Evolutionary conservation across 2,113 vertebrate genomes (phyloP), one percentile per base, ranked within the genome.

Genomic region (Seriola quinqueradiata): DNA sequence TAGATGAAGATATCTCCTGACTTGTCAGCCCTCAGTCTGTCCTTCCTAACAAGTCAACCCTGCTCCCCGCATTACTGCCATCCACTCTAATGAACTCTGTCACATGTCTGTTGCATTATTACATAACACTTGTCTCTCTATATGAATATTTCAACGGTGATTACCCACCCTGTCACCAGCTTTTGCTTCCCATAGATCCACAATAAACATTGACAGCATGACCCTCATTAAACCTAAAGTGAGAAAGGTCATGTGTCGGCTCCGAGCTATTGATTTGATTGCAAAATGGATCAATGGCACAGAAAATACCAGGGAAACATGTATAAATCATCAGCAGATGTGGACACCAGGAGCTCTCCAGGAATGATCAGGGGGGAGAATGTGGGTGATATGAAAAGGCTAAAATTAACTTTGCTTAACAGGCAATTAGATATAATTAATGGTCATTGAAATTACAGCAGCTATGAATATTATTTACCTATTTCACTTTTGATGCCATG

Each of bases 81-180:
- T 76, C 63, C 25, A 10, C 75, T 38, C 63, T 89, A 84, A 90
- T 73, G 38, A 75, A 67, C 64, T 36, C 63, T 81, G 87, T 90
- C 92, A 90, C 71, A 83, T 83, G 85, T 81, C 85, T 70, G 60
- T 64, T 69, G 23, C 52, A 10, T 40, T 40, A 44, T 90, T 88
- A 85, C 61, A 40, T 83, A 87, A 88, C 28, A 28, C 66, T 10
- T 21, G 57, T 83, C 70, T 50, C 72, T 75, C 16, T 42, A 32
- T 73, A 61, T 80, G 69, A 85, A 77, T 78, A 75, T 76, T 73
- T 81, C 70, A 76, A 58, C 52, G 4, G 11, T 28, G 50, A 77
- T 75, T 36, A 73, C 16, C 36, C 2, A 0, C 50, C 50, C 50
- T 44, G 75, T 74, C 75, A 52, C 14, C 55, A n/a, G 28, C 67